phyloP scores from a whole-genome alignment of 2,888 invertebrate species.

The Galerucella calmariensis region DNA sequence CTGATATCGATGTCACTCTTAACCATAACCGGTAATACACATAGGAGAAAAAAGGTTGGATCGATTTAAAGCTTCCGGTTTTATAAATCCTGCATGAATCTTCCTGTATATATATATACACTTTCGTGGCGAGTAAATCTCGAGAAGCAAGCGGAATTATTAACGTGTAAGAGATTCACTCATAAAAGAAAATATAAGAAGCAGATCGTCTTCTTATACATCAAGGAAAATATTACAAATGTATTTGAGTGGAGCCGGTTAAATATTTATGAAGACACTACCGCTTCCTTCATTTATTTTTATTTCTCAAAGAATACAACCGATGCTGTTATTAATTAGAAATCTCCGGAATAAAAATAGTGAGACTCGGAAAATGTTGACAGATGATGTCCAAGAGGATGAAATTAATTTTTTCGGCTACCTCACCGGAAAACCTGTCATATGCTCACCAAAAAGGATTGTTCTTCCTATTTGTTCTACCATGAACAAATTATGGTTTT shows the following conservation, averaged over 20 bases:
- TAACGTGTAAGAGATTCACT: conserved; percentile 17
- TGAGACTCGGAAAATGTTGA: too few species aligned
- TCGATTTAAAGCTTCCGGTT: background rate
- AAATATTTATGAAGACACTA: conserved; percentile 4
- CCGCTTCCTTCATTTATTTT: background rate
- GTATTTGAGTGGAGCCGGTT: background rate
- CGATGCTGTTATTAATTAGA: too few species aligned
- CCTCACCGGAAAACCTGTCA: too few species aligned
- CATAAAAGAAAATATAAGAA: conserved; percentile 14
- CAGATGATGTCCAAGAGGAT: too few species aligned
- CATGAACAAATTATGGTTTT: too few species aligned
- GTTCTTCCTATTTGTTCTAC: too few species aligned
- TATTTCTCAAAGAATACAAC: too few species aligned
- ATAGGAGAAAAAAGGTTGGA: background rate
- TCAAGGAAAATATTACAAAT: background rate
- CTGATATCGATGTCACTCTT: too few species aligned
- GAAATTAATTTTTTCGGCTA: too few species aligned
- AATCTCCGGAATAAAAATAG: too few species aligned
- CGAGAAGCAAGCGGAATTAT: conserved; percentile 30
- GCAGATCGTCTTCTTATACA: background rate
- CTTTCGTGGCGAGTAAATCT: conserved; percentile 18
- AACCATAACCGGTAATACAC: too few species aligned
- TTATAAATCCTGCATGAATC: background rate
- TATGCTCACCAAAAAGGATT: too few species aligned
- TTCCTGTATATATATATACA: background rate